These are phyloP conservation scores for Poeciliopsis paucimaculata DNA, from an alignment of 2,797 vertebrate genomes.

Conservation along the genomic window DNA sequence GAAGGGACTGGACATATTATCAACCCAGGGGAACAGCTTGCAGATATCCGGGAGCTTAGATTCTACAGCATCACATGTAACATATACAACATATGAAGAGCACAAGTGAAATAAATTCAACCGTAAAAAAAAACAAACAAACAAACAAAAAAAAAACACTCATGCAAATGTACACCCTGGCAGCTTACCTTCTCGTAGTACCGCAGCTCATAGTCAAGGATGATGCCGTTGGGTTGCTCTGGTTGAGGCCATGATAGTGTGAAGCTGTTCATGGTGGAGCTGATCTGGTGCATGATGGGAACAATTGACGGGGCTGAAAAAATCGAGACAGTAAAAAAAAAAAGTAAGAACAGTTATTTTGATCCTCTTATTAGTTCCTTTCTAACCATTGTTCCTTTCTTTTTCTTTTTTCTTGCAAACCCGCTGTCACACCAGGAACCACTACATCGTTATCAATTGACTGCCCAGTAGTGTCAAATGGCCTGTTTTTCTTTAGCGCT, in stretches of 20 bases:
- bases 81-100: slow-evolving; percentile 16
- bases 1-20: slow-evolving; percentile 63
- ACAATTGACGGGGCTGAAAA: slow-evolving; percentile 92
- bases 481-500: too few species aligned
- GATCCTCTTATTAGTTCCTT: too few species aligned
- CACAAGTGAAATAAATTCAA: slow-evolving; percentile 1
- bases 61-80: slow-evolving; percentile 16
- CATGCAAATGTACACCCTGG: slow-evolving; percentile 4
- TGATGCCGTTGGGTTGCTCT: slow-evolving; percentile 97
- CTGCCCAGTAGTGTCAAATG: too few species aligned
- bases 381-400: too few species aligned
- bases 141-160: background rate
- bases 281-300: slow-evolving; percentile 99
- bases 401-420: too few species aligned
- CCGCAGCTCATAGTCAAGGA: slow-evolving; percentile 96
- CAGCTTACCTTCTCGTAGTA: slow-evolving; percentile 94
- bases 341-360: slow-evolving; percentile 13
- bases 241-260: slow-evolving; percentile 98
- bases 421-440: too few species aligned
- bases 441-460: too few species aligned
- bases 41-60: slow-evolving; percentile 29
- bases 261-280: slow-evolving; percentile 97
- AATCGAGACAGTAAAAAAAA: slow-evolving; percentile 40
- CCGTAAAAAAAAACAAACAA: too few species aligned
- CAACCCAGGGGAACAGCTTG: slow-evolving; percentile 54